Conservation (phyloP, 2,113 vertebrate species). For the Syngnathus scovelli region DNA sequence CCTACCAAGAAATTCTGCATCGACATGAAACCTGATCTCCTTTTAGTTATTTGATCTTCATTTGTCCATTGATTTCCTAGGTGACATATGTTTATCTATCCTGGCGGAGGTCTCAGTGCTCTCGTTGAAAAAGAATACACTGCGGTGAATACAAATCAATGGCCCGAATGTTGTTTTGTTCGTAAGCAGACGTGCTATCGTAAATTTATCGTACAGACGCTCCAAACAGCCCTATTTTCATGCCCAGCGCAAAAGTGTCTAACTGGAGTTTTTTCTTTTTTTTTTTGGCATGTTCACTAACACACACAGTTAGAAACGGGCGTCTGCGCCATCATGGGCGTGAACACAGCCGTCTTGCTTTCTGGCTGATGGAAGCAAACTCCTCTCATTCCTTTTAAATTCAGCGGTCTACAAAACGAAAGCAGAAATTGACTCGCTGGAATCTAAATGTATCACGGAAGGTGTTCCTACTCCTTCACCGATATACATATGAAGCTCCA, state of each 20-base stretch:
- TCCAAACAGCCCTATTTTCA: neutral
- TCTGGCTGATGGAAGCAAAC: too few relatives aligned
- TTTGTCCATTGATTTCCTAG: neutral
- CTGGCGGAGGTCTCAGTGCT: neutral
- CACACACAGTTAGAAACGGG: too few relatives aligned
- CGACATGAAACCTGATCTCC: neutral
- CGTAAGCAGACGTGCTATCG: neutral
- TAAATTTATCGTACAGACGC: neutral
- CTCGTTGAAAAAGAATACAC: slow-evolving; percentile 4
- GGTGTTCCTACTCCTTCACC: neutral
- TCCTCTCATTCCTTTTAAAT: too few relatives aligned
- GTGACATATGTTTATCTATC: neutral
- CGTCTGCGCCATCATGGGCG: too few relatives aligned
- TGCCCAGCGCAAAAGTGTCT: too few relatives aligned
- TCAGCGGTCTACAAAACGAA: too few relatives aligned
- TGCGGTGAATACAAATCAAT: slow-evolving; percentile 3
- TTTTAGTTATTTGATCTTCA: neutral
- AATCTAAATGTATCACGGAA: neutral
- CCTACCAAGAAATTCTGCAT: neutral
- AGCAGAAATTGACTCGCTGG: too few relatives aligned
- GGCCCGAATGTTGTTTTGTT: neutral
- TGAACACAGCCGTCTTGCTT: too few relatives aligned
- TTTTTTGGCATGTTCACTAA: too few relatives aligned
- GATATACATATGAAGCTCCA: neutral
- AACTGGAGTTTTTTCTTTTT: too few relatives aligned